phyloP scores from a whole-genome alignment of 2,113 vertebrate genomes.

The Phaethon lepturus region DNA sequence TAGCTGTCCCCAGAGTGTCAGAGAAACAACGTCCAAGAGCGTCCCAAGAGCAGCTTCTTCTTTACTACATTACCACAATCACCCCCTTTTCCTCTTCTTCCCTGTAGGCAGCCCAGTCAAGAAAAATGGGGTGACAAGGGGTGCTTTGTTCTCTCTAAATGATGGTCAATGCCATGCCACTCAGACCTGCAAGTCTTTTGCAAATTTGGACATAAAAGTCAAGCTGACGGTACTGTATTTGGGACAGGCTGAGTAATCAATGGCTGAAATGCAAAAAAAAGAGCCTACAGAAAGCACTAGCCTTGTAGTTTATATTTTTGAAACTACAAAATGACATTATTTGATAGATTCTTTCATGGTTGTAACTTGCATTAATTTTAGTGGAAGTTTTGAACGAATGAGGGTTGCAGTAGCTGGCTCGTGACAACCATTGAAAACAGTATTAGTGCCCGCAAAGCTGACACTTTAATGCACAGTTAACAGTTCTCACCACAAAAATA shows the following conservation, averaged over 20 bases:
- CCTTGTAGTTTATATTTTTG: neutral
- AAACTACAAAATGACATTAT: neutral
- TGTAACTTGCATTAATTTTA: neutral
- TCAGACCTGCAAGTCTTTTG: neutral
- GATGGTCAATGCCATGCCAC: accelerated
- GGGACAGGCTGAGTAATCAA: neutral
- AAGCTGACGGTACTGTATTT: neutral
- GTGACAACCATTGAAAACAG: neutral
- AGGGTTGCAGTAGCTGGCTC: neutral
- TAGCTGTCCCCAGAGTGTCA: neutral
- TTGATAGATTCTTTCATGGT: neutral
- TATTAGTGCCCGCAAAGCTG: neutral
- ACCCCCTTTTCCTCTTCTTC: neutral
- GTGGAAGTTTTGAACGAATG: neutral
- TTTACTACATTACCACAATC: neutral
- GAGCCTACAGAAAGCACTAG: neutral
- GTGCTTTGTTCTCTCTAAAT: neutral
- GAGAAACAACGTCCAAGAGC: neutral
- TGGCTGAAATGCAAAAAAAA: neutral
- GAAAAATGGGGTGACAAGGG: neutral
- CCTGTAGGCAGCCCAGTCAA: neutral
- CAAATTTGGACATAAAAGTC: neutral
- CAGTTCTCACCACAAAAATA: neutral
- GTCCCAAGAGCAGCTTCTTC: neutral
- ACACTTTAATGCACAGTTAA: neutral